Conservation (phyloP, 2,888 invertebrate genomes). For the Adelphocoris suturalis region DNA sequence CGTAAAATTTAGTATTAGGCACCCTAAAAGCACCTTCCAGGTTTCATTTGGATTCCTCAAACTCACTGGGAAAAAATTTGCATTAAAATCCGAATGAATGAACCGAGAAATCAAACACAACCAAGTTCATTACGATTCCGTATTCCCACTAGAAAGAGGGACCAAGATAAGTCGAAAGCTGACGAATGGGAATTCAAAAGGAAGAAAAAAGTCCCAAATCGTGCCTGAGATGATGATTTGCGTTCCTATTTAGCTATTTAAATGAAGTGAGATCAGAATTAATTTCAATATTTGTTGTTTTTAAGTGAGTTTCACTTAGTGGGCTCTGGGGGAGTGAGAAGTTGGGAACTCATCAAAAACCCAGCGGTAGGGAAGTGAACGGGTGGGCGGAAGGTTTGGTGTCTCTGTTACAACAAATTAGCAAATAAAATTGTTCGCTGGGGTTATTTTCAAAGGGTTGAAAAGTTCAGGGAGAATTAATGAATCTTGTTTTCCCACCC, state of each 20-base stretch:
- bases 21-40: too few species aligned
- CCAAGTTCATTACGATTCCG: neutral
- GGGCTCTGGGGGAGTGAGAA: neutral
- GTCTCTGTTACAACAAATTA: constrained; percentile 66
- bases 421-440: constrained; percentile 60
- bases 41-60: too few species aligned
- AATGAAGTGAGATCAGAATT: constrained; percentile 46
- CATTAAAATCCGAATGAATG: neutral
- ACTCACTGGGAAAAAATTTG: too few species aligned
- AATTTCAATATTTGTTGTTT: constrained; percentile 62
- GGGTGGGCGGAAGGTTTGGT: neutral
- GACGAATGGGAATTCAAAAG: neutral
- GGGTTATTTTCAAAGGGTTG: constrained; percentile 53
- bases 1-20: too few species aligned
- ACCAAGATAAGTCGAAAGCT: neutral
- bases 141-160: neutral
- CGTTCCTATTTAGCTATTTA: constrained; percentile 52
- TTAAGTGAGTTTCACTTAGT: constrained; percentile 54
- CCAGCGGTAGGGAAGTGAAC: neutral
- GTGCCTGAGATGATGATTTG: constrained; percentile 46
- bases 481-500: constrained; percentile 49
- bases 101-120: neutral
- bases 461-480: constrained; percentile 56
- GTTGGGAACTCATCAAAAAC: constrained; percentile 55
- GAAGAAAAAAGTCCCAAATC: constrained; percentile 22